A percentile compares a stretch with the other conserved stretches of the same genome.
Conservation (phyloP, 2,113 vertebrate species). For the Elephantulus edwardii region DNA sequence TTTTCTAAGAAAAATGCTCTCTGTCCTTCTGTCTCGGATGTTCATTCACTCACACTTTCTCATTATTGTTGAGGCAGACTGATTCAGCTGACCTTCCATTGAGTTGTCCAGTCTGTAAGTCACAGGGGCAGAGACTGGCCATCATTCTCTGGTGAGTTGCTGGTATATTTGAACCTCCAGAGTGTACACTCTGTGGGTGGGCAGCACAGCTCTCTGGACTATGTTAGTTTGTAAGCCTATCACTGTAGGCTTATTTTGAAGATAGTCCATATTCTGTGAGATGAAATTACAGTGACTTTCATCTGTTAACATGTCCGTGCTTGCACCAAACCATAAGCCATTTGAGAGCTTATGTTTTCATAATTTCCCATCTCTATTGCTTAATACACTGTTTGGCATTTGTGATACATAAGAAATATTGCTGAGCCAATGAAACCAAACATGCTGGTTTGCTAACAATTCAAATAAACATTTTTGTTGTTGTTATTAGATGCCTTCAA, state of each 20-base stretch:
- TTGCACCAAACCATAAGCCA: not conserved
- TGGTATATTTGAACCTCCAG: no score
- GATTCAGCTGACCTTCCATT: no score
- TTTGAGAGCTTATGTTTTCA: not conserved
- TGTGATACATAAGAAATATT: not conserved
- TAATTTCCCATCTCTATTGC: not conserved
- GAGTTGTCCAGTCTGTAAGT: no score
- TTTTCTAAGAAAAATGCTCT: not conserved
- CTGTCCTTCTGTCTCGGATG: not conserved
- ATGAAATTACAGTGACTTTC: not conserved
- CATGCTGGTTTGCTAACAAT: not conserved
- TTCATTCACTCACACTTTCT: no score
- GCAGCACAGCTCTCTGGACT: no score
- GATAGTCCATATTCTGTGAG: not conserved
- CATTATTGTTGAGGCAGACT: no score
- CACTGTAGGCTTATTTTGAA: slow-evolving; percentile 19
- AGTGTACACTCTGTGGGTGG: no score
- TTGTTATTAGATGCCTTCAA: no score
- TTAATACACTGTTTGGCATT: not conserved
- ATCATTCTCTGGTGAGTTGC: no score
- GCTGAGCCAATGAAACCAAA: slow-evolving; percentile 11
- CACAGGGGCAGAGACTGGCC: no score
- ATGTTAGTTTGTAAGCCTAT: no score
- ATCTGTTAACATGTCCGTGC: not conserved
- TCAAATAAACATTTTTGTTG: no score